Percentiles rank a stretch among this genome's conserved stretches.
These are phyloP conservation scores for Oscheius myriophilus DNA, from an alignment of 2,888 invertebrate species.

Conservation along the genomic window DNA sequence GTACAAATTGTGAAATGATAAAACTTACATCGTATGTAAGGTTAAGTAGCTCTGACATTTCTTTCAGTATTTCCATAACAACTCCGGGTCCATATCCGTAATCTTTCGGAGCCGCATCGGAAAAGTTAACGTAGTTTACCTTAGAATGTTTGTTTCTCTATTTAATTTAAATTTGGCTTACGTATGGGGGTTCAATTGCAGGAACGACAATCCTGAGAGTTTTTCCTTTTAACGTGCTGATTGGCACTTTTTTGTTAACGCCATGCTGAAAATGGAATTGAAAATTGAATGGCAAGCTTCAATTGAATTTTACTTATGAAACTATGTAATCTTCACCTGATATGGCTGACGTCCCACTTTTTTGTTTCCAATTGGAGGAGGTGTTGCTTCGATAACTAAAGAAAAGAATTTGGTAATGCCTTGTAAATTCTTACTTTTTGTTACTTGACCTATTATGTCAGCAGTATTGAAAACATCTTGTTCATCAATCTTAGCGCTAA, in stretches of 20 bases:
- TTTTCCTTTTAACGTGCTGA: constrained; percentile 31
- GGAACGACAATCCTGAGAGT: constrained; percentile 53
- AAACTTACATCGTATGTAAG: constrained; percentile 56
- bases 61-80: constrained; percentile 65
- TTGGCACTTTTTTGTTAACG: constrained; percentile 33
- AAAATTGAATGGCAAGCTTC: too few relatives aligned
- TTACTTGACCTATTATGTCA: constrained; percentile 14
- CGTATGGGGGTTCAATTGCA: constrained; percentile 60
- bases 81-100: constrained; percentile 66
- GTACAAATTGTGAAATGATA: neutral
- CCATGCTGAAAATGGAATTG: constrained; percentile 48
- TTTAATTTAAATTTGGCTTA: constrained; percentile 16
- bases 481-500: neutral
- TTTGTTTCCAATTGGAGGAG: constrained; percentile 1
- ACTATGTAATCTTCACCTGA: neutral
- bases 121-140: constrained; percentile 66
- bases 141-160: constrained; percentile 23
- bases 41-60: constrained; percentile 56
- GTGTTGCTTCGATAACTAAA: constrained; percentile 3
- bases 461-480: constrained; percentile 10
- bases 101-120: constrained; percentile 49
- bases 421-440: neutral
- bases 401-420: neutral
- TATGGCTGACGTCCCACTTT: constrained; percentile 18
- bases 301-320: too few relatives aligned